Evolutionary conservation across 2,797 vertebrate genomes (phyloP), one percentile per base, ranked within the genome.

Genomic region (Gambusia yucatana): DNA sequence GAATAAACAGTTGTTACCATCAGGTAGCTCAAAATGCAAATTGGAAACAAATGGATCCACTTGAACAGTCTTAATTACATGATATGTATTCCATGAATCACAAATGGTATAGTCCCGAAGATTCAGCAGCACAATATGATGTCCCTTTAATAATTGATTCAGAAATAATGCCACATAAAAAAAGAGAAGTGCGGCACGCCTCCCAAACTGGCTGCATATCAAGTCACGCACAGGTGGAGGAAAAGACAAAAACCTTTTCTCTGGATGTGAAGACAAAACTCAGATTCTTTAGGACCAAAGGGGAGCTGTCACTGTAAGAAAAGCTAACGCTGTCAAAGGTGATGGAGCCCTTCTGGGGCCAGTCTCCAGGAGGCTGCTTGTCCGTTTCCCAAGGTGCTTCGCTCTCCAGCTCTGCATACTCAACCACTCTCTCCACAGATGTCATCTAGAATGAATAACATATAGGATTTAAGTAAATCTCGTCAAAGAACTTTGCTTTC

Each of bases 351-450:
- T 96, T 93, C 1, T 83, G 95, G 33, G 98, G 98, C 98, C 98
- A 99, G 13, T 96, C 94, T 0, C 85, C 91, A 0, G 97, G 96
- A 6, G 97, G 98, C 6, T 85, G 95, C 78, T 94, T 97, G 78
- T 87, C 88, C 3, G 94, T 97, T 82, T 97, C 97, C 98, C 97
- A 99, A 1, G 97, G 92, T 2, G 97, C 97, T 93, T 99, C 98
- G 69, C 96, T 97, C 87, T 98, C 97, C 80, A 99, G 96, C 77
- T 98, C 94, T 10, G 97, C 97, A 79, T 99, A 99, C 72, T 99
- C 98, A 50, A 97, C 93, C 82, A 99, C 97, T 87, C 98, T 94
- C 92, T 99, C 98, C 77, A 98, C 98, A 0, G 98, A 99, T 43
- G 97, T 98, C 98, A 99, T 95, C 95, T 95, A 59, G 17, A 72